Percentiles rank a stretch among this genome's conserved stretches.
These are phyloP conservation scores for Julus scanicus DNA, from an alignment of 2,888 invertebrate species.

Conservation along the genomic window DNA sequence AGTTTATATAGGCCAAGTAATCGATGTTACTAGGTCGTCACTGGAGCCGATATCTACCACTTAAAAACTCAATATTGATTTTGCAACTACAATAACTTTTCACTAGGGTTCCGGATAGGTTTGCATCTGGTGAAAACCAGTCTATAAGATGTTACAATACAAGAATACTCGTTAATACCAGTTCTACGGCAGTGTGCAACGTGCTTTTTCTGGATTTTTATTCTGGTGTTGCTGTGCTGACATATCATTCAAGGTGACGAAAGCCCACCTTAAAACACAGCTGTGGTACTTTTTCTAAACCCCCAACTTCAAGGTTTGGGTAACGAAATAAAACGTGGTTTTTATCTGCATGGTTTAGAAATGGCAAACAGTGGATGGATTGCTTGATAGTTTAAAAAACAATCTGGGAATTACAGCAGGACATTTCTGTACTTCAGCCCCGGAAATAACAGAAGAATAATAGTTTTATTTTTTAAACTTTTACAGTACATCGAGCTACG, in stretches of 20 bases:
- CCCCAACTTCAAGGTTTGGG: not conserved
- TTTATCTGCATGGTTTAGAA: too few relatives aligned
- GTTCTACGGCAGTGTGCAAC: not conserved
- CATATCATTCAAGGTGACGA: constrained; percentile 6
- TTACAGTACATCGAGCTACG: too few relatives aligned
- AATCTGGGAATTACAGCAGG: too few relatives aligned
- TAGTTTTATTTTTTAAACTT: too few relatives aligned
- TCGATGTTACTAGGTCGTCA: not conserved
- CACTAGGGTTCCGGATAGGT: not conserved
- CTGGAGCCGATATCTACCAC: not conserved
- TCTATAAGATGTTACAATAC: not conserved
- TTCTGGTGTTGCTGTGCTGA: not conserved
- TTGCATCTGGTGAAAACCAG: not conserved
- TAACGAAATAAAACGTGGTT: too few relatives aligned
- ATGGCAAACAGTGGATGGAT: too few relatives aligned
- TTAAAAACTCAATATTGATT: not conserved
- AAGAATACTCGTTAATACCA: not conserved
- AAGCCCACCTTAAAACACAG: constrained; percentile 9
- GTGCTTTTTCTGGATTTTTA: constrained; percentile 15
- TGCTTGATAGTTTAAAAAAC: too few relatives aligned
- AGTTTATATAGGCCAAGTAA: not conserved
- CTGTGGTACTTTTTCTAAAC: not conserved
- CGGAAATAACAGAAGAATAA: too few relatives aligned
- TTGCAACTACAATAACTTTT: not conserved
- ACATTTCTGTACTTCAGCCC: too few relatives aligned